Evolutionary conservation across 1,140 invertebrate genomes (phyloP).

Genomic region (Drosophila watanabei): DNA sequence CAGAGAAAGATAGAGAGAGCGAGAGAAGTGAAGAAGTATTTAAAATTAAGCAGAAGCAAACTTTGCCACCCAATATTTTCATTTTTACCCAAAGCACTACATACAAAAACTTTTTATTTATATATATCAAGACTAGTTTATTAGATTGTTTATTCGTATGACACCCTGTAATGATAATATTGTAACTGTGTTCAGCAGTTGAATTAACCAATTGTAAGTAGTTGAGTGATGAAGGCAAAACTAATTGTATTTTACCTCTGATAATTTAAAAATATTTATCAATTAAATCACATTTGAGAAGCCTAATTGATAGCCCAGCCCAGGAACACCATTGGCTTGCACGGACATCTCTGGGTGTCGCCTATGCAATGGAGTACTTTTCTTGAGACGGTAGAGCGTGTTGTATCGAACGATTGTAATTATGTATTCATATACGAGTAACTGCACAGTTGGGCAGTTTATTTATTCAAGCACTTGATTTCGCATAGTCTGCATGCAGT

Average conservation of each 20-base stretch:
- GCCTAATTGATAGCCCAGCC: conserved; percentile 10
- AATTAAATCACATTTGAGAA: conserved; percentile 36
- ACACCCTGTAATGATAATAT: conserved; percentile 58
- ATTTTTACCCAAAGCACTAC: conserved; percentile 42
- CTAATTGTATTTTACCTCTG: conserved; percentile 66
- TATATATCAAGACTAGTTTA: conserved; percentile 67
- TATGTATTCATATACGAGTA: conserved; percentile 73
- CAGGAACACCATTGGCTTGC: conserved; percentile 14
- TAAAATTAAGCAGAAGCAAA: conserved; percentile 52
- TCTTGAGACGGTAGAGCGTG: conserved; percentile 50
- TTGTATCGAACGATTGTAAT: conserved; percentile 64
- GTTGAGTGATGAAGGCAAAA: conserved; percentile 41
- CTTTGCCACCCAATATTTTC: conserved; percentile 35
- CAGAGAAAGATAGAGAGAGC: conserved; percentile 27
- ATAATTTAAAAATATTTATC: conserved; percentile 65
- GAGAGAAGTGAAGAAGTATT: conserved; percentile 61
- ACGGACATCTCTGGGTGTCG: conserved; percentile 24
- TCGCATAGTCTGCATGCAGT: conserved; percentile 60
- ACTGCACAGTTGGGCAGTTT: conserved; percentile 41
- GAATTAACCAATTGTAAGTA: conserved; percentile 62
- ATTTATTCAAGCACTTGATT: conserved; percentile 52
- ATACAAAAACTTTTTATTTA: conserved; percentile 55
- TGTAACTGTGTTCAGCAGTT: conserved; percentile 51
- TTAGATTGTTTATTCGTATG: conserved; percentile 70
- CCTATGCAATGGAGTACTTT: conserved; percentile 49